Base-by-base conservation (phyloP, 2,797 vertebrate genomes). In the Gymnodraco acuticeps region DNA sequence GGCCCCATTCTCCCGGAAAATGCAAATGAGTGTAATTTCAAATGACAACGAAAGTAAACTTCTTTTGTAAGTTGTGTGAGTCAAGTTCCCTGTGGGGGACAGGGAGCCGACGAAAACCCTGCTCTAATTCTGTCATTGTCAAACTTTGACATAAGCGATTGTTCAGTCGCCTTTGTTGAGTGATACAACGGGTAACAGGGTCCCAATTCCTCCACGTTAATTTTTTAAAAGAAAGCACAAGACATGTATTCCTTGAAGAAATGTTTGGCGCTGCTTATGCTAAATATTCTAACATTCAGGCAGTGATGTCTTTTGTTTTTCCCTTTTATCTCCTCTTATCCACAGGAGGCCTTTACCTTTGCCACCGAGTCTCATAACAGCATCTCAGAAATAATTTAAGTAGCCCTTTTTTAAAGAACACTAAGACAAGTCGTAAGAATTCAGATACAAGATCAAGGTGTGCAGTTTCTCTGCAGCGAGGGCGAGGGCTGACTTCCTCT, bases 101-200 rank as follows among this genome's bases (percentile, higher is more conserved):
- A 60, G 59, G 83, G 69, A 77, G 88, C 87, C 38, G 81, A 82
- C 78, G 89, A 92, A 84, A 93, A 81, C 84, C 87, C 83, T 94
- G 94, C 92, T 95, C 94, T 92, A 93, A 94, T 95, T 95, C 94
- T 95, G 95, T 95, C 94, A 95, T 85, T 89, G 93, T 94, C 94
- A 93, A 89, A 93, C 91, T 94, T 93, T 94, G 92, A 94, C 91
- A 93, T 86, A 88, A 94, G 89, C 81, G 75, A 90, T 84, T 91
- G 89, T 93, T 94, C 89, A 79, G 63, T 81, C 53, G 87, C 88
- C 89, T 95, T 94, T 94, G 93, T 93, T 91, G 90, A 92, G 79
- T 77, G 89, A 90, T 88, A 80, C 86, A 68, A 70, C 61, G 84
- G 68, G 88, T 83, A 86, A 77, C 87, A 59, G 78, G 73, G 90